Evolutionary conservation across 2,888 invertebrate genomes (phyloP), one percentile per base, ranked within the genome.

Genomic region (Pyrrhosoma nymphula): DNA sequence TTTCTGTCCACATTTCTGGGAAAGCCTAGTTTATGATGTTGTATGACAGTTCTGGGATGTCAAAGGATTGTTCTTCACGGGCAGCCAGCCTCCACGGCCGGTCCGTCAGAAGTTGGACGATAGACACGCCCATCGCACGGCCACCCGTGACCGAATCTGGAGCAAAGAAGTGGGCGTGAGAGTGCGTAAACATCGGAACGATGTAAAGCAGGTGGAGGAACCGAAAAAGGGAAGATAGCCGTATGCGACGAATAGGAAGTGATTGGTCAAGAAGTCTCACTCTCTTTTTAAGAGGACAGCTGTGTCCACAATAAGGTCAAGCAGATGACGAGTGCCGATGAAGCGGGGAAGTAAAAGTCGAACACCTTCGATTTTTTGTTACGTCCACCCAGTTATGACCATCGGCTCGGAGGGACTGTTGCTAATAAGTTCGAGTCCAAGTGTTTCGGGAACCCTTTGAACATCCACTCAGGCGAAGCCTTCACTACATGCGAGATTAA

Each of bases 291-390:
- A 69, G 23, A 20, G 69, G 69, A 69, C 69, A 69, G 69, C 69
- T 69, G 69, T 69, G 69, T 69, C 69, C 69, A 69, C 69, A 69
- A 69, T 69, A 69, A 69, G 69, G 69, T n/a, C 69, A 69, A n/a
- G 69, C 69, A 69, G 69, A 69, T 69, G 69, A 69, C n/a, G n/a
- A n/a, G 69, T 4, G 69, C 69, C 69, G 26, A 26, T 26, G 6
- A 2, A 47, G 47, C 47, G 47, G 47, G 8, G 26, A 69, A 26
- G 69, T 26, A 69, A 69, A 69, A 69, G 69, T 69, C n/a, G n/a
- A 69, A 69, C 69, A 8, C 69, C 23, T 26, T 26, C 69, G 23
- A 12, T 69, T 69, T n/a, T n/a, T 26, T n/a, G 20, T 69, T 23
- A 69, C n/a, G 26, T 47, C 69, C 8, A n/a, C 3, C 69, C 69